A percentile compares a stretch with the other conserved stretches of the same genome.
Evolutionary conservation across 2,797 vertebrate genomes (phyloP).

Genomic region (Acrocephalus scirpaceus): DNA sequence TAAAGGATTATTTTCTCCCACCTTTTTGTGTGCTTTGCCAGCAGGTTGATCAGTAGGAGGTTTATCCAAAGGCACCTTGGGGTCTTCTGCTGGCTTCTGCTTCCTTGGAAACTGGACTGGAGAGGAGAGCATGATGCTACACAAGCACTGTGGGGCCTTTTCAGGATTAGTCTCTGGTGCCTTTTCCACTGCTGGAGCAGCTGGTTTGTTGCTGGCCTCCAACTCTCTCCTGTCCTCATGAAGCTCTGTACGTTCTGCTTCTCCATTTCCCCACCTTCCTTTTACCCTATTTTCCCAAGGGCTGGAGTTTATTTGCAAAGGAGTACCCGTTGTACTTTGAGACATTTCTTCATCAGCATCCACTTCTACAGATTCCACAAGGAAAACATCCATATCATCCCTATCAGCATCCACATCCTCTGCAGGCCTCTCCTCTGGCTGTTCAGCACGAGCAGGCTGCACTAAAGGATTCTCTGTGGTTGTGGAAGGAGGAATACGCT

Average conservation of each 20-base stretch:
- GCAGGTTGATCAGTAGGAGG: background rate
- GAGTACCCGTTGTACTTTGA: background rate
- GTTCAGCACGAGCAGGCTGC: background rate
- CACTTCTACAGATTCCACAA: conserved; percentile 29
- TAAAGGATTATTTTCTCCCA: background rate
- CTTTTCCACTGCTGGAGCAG: background rate
- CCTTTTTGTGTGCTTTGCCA: conserved; percentile 49
- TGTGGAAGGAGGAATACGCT: background rate
- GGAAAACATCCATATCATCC: conserved; percentile 5
- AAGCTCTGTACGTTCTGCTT: background rate
- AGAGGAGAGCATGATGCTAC: conserved; percentile 26
- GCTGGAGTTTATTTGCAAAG: background rate
- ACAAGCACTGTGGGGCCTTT: background rate
- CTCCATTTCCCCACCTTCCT: background rate
- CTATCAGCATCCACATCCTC: background rate
- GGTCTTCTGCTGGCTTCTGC: background rate
- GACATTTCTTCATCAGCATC: conserved; percentile 48
- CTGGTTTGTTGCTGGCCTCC: background rate
- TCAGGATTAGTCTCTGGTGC: background rate
- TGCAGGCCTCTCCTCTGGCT: background rate
- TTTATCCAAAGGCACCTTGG: background rate
- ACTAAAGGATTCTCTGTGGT: background rate
- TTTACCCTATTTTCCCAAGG: too few relatives aligned
- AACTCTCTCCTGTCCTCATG: background rate
- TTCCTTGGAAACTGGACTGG: conserved; percentile 33